Conservation (phyloP, 2,888 invertebrate genomes). For the Rotaria sp. region DNA sequence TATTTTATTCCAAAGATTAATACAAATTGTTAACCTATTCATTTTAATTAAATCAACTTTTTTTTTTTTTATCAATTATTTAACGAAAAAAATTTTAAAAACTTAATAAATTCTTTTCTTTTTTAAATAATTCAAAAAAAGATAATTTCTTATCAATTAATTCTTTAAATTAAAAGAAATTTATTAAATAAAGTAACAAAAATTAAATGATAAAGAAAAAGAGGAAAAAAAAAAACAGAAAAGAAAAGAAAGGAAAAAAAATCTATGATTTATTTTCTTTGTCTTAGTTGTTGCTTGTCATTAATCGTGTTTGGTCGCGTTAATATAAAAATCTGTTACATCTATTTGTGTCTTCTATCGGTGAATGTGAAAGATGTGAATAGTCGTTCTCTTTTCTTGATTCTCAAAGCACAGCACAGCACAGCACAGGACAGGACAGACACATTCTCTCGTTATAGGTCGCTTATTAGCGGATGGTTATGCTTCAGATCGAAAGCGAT, state of each 20-base stretch:
- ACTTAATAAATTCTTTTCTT: too few species aligned
- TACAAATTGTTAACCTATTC: too few species aligned
- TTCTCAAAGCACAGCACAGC: too few species aligned
- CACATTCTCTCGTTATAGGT: conserved; percentile 13
- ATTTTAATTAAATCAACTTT: too few species aligned
- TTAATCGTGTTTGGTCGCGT: conserved; percentile 8
- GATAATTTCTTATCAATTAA: background rate
- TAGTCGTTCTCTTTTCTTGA: conserved; percentile 24
- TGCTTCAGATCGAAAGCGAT: conserved; percentile 8
- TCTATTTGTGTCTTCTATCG: conserved; percentile 13
- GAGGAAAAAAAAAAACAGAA: conserved; percentile 29
- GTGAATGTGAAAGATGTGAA: conserved; percentile 24
- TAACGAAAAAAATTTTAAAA: too few species aligned
- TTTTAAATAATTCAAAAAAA: too few species aligned
- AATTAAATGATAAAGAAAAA: background rate
- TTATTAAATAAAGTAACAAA: background rate
- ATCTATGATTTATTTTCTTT: conserved; percentile 34
- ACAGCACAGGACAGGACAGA: background rate
- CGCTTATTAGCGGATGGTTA: conserved; percentile 24
- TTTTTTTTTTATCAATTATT: too few species aligned
- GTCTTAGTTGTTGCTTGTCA: conserved; percentile 34
- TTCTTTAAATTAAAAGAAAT: conserved; percentile 7
- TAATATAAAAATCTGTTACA: conserved; percentile 24
- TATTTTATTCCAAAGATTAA: too few species aligned
- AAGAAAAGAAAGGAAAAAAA: conserved; percentile 28